Base-by-base conservation (phyloP, 2,113 vertebrate species). In the Grammomys dolichurus region DNA sequence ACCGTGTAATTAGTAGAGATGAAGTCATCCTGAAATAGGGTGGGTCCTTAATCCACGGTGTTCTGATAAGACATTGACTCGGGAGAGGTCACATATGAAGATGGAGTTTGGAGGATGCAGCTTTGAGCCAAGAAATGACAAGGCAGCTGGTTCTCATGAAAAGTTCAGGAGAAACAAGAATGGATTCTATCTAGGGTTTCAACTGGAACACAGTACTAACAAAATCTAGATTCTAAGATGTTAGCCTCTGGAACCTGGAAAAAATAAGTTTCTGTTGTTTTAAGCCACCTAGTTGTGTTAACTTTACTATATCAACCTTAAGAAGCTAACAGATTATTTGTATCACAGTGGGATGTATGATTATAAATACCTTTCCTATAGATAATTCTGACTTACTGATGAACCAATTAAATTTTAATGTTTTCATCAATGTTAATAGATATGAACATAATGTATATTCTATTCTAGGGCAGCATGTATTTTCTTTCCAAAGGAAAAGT, bases 321-420 rank as follows among this genome's bases (percentile, higher is more conserved):
- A 80, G 87, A 97, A 90, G 73, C 20, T 13, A 43, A 22, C 26
- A 22, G 20, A 36, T 54, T 36, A 51, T 86, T 96, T 92, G 14
- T 58, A 33, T 40, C 26, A 85, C 65, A 24, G 5, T 73, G 1
- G 6, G 19, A 17, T 46, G 17, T 26, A 36, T 80, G 26, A 13
- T 95, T 90, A 87, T 31, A 60, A 92, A 28, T 3, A 43, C 4
- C 3, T 87, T 82, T 78, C 67, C 54, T 76, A 58, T 22, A 67
- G 48, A 3, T 40, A 88, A 43, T 11, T 77, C 60, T 75, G 20
- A 80, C n/a, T 84, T 80, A 82, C 78, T 91, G 7, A 63, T 40
- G n/a, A 75, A n/a, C 22, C 33, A 76, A 51, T 54, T 84, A 56
- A 80, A 92, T 90, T 28, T 43, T 87, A 87, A 22, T 28, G 40